Conservation (phyloP, 2,797 vertebrate species). For the Anolis apletophallus region DNA sequence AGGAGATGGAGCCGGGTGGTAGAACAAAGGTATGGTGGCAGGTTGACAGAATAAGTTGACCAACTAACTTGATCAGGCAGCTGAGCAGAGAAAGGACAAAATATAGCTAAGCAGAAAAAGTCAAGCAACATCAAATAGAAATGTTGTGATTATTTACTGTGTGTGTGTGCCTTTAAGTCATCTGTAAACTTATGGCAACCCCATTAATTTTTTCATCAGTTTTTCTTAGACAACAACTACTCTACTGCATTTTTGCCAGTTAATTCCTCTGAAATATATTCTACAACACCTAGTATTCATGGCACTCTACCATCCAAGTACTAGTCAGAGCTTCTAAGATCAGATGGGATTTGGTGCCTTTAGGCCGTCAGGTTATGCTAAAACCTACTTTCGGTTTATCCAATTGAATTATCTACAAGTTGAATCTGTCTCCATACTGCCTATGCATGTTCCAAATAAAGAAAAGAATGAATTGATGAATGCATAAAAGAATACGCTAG, state of each 20-base stretch:
- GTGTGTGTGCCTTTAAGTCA: too few relatives aligned
- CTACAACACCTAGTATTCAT: too few relatives aligned
- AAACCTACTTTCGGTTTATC: slow-evolving; percentile 72
- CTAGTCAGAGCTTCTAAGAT: too few relatives aligned
- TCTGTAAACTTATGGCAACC: too few relatives aligned
- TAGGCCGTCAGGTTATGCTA: slow-evolving; percentile 7
- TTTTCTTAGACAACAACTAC: too few relatives aligned
- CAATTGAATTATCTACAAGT: slow-evolving; percentile 58
- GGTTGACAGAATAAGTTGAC: slow-evolving; percentile 40
- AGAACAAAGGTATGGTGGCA: slow-evolving; percentile 44
- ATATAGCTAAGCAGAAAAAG: neutral
- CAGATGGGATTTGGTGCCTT: too few relatives aligned
- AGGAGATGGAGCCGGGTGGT: neutral
- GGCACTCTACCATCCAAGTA: too few relatives aligned
- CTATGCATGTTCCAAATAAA: slow-evolving; percentile 18
- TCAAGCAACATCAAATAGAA: slow-evolving; percentile 42
- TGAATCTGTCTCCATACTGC: slow-evolving; percentile 57
- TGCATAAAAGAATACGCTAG: slow-evolving; percentile 73
- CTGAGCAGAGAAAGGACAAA: slow-evolving; percentile 56
- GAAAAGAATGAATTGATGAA: slow-evolving; percentile 54
- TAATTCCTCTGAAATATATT: too few relatives aligned
- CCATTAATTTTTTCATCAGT: too few relatives aligned
- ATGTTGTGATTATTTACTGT: neutral
- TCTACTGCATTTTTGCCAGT: too few relatives aligned
- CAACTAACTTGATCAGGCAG: slow-evolving; percentile 52